Percentiles rank a stretch among this genome's conserved stretches.
These are phyloP conservation scores for Ophiothrix spiculata DNA, from an alignment of 35 echinoderm and acorn worm species.

Conservation along the genomic window DNA sequence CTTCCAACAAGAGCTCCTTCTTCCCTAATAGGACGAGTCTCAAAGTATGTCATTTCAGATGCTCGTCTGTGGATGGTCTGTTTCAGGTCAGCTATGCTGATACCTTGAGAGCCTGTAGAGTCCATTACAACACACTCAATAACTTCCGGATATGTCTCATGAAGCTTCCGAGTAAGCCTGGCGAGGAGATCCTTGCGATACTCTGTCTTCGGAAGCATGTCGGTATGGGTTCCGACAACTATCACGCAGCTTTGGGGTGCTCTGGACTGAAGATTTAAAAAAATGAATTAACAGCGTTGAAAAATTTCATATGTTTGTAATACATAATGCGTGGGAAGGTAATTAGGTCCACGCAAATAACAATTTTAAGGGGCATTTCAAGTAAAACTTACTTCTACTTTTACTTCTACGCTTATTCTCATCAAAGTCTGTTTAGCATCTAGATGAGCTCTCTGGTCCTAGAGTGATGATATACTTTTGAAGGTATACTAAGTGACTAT, in stretches of 20 bases:
- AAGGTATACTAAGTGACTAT: no score
- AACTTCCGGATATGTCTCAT: conserved; percentile 33
- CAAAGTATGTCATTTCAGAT: conserved; percentile 2
- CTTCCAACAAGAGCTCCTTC: background rate
- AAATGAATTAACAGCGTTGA: background rate
- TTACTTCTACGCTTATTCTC: no score
- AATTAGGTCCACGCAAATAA: background rate
- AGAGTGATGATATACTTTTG: no score
- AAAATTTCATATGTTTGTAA: background rate
- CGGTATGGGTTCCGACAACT: conserved; percentile 48
- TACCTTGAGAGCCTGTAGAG: background rate
- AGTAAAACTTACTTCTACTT: no score
- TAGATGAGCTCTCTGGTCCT: no score
- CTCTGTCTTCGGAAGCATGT: conserved; percentile 18
- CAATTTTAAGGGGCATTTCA: background rate
- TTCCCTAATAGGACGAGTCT: background rate
- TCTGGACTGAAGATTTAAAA: conserved; percentile 38
- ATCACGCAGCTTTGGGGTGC: conserved; percentile 51
- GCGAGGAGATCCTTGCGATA: background rate
- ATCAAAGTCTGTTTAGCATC: no score
- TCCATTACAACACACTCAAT: conserved; percentile 2
- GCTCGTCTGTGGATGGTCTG: conserved; percentile 46
- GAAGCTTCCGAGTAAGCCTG: background rate
- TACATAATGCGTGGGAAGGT: background rate
- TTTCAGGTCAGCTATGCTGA: conserved; percentile 35